Evolutionary conservation across 1,140 invertebrate species (phyloP).

Genomic region (Listronotus oregonensis): DNA sequence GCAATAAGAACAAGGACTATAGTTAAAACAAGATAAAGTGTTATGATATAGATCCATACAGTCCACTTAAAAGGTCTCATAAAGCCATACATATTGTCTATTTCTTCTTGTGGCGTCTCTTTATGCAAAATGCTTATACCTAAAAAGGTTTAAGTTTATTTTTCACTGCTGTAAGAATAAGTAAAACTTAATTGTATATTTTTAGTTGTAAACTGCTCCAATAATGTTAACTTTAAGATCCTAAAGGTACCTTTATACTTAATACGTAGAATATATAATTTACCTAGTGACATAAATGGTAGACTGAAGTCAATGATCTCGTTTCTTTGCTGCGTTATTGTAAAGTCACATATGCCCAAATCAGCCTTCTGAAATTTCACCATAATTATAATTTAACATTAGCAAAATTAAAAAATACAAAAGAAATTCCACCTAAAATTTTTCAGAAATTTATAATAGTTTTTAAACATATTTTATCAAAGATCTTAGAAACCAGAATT

Average conservation of each 20-base stretch:
- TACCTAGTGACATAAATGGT: slow-evolving; percentile 87
- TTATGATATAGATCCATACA: slow-evolving; percentile 92
- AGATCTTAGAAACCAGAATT: too few relatives aligned
- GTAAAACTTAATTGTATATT: too few relatives aligned
- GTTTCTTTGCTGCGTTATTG: slow-evolving; percentile 85
- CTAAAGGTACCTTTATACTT: too few relatives aligned
- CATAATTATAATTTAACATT: too few relatives aligned
- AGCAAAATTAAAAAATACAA: too few relatives aligned
- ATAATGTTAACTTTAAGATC: too few relatives aligned
- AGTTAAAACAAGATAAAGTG: slow-evolving; percentile 84
- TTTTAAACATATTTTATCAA: too few relatives aligned
- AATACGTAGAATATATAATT: slow-evolving; percentile 10
- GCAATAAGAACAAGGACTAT: slow-evolving; percentile 35
- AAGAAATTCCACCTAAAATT: too few relatives aligned
- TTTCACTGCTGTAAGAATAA: too few relatives aligned
- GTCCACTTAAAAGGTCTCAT: slow-evolving; percentile 83
- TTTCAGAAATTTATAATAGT: too few relatives aligned
- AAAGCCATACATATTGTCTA: slow-evolving; percentile 84
- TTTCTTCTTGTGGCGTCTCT: slow-evolving; percentile 69
- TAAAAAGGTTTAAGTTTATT: slow-evolving; percentile 40
- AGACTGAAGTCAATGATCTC: slow-evolving; percentile 86
- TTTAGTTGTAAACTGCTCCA: too few relatives aligned
- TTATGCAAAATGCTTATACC: slow-evolving; percentile 82
- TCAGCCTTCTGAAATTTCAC: slow-evolving; percentile 89
- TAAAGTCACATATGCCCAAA: slow-evolving; percentile 88